Conservation (phyloP, 2,888 invertebrate genomes). For the Meteorus colon region DNA sequence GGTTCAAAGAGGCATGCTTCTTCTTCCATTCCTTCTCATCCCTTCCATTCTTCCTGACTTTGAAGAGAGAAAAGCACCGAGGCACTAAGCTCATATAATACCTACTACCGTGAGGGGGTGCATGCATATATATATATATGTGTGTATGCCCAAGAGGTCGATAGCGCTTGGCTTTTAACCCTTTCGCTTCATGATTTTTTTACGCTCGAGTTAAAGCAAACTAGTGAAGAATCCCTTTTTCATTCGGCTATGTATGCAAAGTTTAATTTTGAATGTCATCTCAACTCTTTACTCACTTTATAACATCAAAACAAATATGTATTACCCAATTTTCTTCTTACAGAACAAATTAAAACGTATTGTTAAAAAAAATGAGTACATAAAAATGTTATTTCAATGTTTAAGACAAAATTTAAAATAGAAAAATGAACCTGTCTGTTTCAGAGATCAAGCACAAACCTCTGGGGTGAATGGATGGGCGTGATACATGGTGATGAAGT, state of each 20-base stretch:
- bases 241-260: background rate
- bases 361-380: background rate
- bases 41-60: constrained; percentile 8
- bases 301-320: background rate
- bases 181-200: constrained; percentile 19
- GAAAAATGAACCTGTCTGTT: constrained; percentile 66
- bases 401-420: background rate
- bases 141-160: constrained; percentile 33
- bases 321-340: background rate
- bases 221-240: constrained; percentile 11
- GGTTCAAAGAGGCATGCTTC: constrained; percentile 3
- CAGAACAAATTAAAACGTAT: background rate
- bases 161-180: constrained; percentile 36
- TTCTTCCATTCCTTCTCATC: constrained; percentile 10
- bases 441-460: constrained; percentile 91
- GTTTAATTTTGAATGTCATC: constrained; percentile 15
- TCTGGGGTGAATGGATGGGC: constrained; percentile 99
- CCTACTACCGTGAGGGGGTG: background rate
- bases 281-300: background rate
- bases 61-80: background rate
- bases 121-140: constrained; percentile 4
- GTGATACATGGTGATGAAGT: constrained; percentile 99
- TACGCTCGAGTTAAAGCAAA: constrained; percentile 19
- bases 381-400: background rate
- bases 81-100: background rate